Percentiles rank a stretch among this genome's conserved stretches.
These are phyloP conservation scores for Corythornis vintsioides DNA, from an alignment of 2,113 vertebrate species.

Conservation along the genomic window DNA sequence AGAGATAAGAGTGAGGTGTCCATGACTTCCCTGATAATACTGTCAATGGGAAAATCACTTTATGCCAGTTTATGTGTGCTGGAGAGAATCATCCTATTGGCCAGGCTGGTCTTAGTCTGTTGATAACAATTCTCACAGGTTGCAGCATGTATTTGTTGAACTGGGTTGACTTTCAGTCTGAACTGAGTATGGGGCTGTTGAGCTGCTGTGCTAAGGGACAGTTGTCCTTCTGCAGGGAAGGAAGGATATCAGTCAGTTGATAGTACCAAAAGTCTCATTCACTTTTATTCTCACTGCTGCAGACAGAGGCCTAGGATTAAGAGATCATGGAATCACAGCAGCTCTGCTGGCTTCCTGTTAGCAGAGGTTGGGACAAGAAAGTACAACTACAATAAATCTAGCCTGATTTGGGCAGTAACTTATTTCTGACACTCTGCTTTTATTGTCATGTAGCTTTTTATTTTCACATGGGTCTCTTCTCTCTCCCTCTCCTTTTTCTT, in stretches of 20 bases:
- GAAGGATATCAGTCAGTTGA: neutral
- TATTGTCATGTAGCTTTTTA: neutral
- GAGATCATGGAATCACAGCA: neutral
- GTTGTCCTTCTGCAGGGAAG: neutral
- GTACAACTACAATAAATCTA: neutral
- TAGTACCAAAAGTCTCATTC: neutral
- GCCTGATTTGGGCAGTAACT: neutral
- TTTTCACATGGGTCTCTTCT: neutral
- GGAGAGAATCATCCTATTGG: neutral
- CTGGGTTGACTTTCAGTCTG: neutral
- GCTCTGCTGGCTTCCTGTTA: slow-evolving; percentile 9
- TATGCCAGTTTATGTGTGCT: neutral
- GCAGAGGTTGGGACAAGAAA: neutral
- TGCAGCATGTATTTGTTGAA: neutral
- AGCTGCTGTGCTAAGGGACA: neutral
- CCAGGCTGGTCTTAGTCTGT: neutral
- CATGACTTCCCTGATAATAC: neutral
- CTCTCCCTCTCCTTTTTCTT: neutral
- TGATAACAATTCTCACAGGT: neutral
- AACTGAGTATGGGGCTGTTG: neutral
- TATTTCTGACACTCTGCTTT: neutral
- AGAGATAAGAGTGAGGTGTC: neutral
- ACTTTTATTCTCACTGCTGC: neutral
- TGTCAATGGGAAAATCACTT: neutral
- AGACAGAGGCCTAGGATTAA: neutral